Evolutionary conservation across 2,888 invertebrate genomes (phyloP).

Genomic region (Linnaemya tessellans): DNA sequence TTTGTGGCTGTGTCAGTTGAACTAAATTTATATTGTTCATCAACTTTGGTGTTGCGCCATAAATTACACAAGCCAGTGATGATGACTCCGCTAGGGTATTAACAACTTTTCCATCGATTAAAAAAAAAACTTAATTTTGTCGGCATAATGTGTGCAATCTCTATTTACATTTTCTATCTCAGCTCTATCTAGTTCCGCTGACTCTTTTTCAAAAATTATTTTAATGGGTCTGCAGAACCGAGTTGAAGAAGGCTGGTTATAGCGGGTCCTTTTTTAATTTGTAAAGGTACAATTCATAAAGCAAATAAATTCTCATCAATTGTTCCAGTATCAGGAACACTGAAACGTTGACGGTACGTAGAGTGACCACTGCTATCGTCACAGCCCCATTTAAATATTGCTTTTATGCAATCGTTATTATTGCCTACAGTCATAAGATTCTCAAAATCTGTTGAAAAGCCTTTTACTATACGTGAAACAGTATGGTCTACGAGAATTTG

Average conservation of each 20-base stretch:
- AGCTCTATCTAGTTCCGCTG: background rate
- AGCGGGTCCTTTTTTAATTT: conserved; percentile 7
- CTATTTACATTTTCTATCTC: conserved; percentile 24
- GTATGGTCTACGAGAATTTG: background rate
- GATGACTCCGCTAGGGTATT: background rate
- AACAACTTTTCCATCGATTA: too few relatives aligned
- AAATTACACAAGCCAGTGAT: conserved; percentile 3
- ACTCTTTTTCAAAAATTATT: too few relatives aligned
- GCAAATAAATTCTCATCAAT: conserved; percentile 20
- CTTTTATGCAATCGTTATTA: background rate
- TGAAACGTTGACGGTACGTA: too few relatives aligned
- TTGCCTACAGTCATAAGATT: background rate
- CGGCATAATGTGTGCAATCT: conserved; percentile 10
- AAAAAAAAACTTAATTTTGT: conserved; percentile 23
- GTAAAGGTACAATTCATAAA: conserved; percentile 13
- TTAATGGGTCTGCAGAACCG: conserved; percentile 29
- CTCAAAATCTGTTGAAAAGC: background rate
- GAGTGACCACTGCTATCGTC: too few relatives aligned
- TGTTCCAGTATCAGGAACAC: too few relatives aligned
- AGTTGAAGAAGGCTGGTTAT: conserved; percentile 22
- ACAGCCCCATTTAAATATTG: too few relatives aligned
- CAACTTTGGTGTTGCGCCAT: too few relatives aligned
- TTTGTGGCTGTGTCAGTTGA: background rate
- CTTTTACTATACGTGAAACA: background rate
- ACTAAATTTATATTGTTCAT: background rate